Percentiles rank a stretch among this genome's conserved stretches.
Evolutionary conservation across 2,113 vertebrate genomes (phyloP).

Genomic region (Indicator maculatus): DNA sequence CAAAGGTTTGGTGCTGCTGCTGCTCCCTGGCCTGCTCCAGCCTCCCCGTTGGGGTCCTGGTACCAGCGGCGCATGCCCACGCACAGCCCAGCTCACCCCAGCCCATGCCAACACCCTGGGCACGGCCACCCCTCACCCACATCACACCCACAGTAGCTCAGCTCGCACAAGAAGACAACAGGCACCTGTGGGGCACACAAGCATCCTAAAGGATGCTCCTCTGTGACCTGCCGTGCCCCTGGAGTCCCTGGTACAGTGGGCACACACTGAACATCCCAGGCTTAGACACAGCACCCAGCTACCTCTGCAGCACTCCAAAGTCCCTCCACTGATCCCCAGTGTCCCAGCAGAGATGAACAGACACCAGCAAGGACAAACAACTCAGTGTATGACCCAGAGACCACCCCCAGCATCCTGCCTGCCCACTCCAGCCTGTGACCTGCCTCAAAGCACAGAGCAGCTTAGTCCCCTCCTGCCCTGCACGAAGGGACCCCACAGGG

Average conservation of each 20-base stretch:
- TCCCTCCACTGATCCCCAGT: accelerated
- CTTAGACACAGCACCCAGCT: accelerated
- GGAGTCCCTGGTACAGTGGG: accelerated
- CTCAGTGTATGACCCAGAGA: accelerated
- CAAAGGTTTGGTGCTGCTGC: neutral
- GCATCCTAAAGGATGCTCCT: neutral
- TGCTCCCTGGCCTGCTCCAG: neutral
- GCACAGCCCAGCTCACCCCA: accelerated
- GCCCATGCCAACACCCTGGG: accelerated
- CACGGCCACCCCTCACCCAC: accelerated
- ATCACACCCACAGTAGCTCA: accelerated
- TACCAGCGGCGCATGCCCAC: neutral
- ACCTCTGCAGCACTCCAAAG: neutral
- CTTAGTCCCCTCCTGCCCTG: neutral
- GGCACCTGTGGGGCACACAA: accelerated
- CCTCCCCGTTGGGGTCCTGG: neutral
- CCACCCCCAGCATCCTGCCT: neutral
- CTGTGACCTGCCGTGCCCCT: accelerated
- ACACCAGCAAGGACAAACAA: neutral
- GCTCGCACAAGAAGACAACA: accelerated
- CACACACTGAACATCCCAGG: accelerated
- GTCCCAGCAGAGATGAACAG: neutral
- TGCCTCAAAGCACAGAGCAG: accelerated
- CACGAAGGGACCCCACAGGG: accelerated
- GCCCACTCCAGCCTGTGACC: neutral